Evolutionary conservation across 2,113 vertebrate species (phyloP), one percentile per base, ranked within the genome.

Genomic region (Calonectris borealis): DNA sequence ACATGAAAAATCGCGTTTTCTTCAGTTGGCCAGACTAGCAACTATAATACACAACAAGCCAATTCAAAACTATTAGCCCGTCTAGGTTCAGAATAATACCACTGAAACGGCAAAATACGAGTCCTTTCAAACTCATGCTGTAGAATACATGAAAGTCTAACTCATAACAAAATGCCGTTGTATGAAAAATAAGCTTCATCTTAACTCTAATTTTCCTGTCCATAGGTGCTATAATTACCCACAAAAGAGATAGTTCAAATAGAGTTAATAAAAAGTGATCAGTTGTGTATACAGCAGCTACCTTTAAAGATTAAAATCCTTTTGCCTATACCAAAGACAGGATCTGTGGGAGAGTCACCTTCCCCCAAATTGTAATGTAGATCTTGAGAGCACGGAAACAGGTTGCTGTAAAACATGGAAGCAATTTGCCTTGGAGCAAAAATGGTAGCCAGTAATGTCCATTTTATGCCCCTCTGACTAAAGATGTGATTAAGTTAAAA

Each of bases 101-200:
- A 65, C 31, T 49, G 49, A 94, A 76, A 76, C 38, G 9, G 42
- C 31, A 91, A 82, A 89, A 87, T 46, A 46, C 0, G 2, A 79
- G 13, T 65, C 46, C 57, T 91, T 95, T 80, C 32, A 87, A 82
- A 82, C 11, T 75, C 22, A 6, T 46, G 49, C 38, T 68, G 32
- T 34, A 86, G 60, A 88, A 77, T 20, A 75, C 31, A 26, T 40
- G 19, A 19, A 92, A 93, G 51, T 60, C 61, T 86, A 82, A 82
- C 40, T 90, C n/a, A 16, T 60, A 92, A 86, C 16, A 85, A 86
- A 94, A 94, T 55, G 12, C 16, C 34, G 65, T 79, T 89, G 27
- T 69, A 82, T 80, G 18, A 96, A 94, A 94, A 92, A 94, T 76
- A 93, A 76, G 72, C 65, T 94, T 91, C 61, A 91, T 82, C 20